phyloP scores from a whole-genome alignment of 2,888 invertebrate genomes.

The Apodemia mormo region DNA sequence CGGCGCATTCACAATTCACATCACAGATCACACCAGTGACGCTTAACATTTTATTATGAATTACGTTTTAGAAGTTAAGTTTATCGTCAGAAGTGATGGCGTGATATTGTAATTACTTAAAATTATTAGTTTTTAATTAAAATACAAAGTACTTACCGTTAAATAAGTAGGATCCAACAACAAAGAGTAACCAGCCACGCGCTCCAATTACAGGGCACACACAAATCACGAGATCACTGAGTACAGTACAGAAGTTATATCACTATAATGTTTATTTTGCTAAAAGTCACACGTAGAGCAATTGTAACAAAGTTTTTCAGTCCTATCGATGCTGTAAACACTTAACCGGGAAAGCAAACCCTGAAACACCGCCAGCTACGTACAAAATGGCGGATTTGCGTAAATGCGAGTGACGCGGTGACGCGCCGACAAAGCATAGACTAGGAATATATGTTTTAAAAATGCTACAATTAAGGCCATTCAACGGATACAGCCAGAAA shows the following conservation, averaged over 20 bases:
- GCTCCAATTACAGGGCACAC: constrained; percentile 79
- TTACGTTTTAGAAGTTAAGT: constrained; percentile 32
- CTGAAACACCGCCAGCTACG: constrained; percentile 79
- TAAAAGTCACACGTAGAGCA: constrained; percentile 56
- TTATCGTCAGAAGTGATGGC: not conserved
- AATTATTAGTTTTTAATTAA: not conserved
- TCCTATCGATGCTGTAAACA: constrained; percentile 71
- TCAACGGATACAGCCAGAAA: not conserved
- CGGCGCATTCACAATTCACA: constrained; percentile 41
- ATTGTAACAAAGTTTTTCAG: constrained; percentile 66
- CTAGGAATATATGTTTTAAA: constrained; percentile 34
- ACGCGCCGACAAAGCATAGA: constrained; percentile 65
- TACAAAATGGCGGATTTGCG: constrained; percentile 82
- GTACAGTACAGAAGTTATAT: constrained; percentile 57
- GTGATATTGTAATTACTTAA: not conserved
- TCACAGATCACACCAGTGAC: constrained; percentile 55
- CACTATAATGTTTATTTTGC: constrained; percentile 62
- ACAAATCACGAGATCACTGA: constrained; percentile 78
- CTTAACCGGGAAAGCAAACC: constrained; percentile 71
- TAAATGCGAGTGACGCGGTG: constrained; percentile 79
- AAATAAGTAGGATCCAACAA: constrained; percentile 76
- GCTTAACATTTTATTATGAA: constrained; percentile 56
- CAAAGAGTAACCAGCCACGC: constrained; percentile 81
- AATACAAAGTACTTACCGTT: constrained; percentile 68
- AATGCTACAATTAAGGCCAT: constrained; percentile 17